Conservation (phyloP, 2,888 invertebrate genomes). For the Apodemia zela region DNA sequence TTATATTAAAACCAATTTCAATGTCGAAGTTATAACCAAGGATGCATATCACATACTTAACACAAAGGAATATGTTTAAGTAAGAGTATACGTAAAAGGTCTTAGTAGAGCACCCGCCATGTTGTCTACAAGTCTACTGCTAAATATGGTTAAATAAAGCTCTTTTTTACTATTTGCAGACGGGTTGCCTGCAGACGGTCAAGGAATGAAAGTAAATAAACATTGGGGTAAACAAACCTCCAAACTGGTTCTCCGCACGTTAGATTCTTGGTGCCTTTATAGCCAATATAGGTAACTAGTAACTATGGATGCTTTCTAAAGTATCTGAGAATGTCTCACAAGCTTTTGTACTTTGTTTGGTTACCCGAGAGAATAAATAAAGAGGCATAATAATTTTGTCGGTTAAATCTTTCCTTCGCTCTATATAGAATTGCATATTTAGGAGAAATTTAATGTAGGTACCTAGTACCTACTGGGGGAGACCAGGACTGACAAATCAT, state of each 20-base stretch:
- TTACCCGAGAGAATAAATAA: too few relatives aligned
- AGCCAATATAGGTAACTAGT: constrained; percentile 1
- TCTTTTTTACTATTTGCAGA: constrained; percentile 35
- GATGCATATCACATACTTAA: too few relatives aligned
- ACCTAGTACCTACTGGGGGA: not conserved
- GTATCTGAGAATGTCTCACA: not conserved
- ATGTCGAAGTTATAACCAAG: too few relatives aligned
- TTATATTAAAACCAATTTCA: too few relatives aligned
- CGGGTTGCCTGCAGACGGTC: constrained; percentile 42
- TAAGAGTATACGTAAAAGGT: too few relatives aligned
- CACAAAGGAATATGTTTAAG: too few relatives aligned
- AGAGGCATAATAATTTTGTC: too few relatives aligned
- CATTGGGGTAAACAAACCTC: constrained; percentile 70
- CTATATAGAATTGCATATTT: not conserved
- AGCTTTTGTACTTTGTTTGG: not conserved
- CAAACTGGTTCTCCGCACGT: constrained; percentile 44
- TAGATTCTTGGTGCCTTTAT: constrained; percentile 34
- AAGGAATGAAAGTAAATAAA: constrained; percentile 72
- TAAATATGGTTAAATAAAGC: constrained; percentile 18
- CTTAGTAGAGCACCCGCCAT: not conserved
- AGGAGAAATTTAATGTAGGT: not conserved
- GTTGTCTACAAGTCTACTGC: constrained; percentile 23
- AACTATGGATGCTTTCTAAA: constrained; percentile 53
- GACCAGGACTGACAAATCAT: too few relatives aligned
- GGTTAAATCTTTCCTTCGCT: too few relatives aligned